A percentile compares a stretch with the other conserved stretches of the same genome.
phyloP scores from a whole-genome alignment of 2,888 invertebrate genomes.

The Antheraea assamensis region DNA sequence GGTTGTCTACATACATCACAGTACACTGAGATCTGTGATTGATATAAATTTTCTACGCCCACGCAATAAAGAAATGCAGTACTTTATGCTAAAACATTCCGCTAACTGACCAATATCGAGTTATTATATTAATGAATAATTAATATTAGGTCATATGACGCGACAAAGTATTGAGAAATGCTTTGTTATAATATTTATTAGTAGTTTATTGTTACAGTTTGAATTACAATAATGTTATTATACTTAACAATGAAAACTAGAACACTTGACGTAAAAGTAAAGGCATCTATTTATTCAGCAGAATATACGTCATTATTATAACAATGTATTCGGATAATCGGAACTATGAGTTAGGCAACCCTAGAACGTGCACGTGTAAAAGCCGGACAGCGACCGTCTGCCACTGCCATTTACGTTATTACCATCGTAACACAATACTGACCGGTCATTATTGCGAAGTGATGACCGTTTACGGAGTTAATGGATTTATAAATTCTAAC shows the following conservation, averaged over 20 bases:
- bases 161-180: too few species aligned
- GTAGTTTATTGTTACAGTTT: not conserved
- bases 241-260: not conserved
- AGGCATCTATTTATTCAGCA: not conserved
- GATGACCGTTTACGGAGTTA: conserved; percentile 4
- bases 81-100: too few species aligned
- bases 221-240: not conserved
- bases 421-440: conserved; percentile 14
- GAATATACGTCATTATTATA: not conserved
- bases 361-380: conserved; percentile 5
- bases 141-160: too few species aligned
- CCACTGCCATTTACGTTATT: conserved; percentile 16
- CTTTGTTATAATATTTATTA: not conserved
- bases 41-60: too few species aligned
- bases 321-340: not conserved
- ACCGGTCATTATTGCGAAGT: conserved; percentile 10
- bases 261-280: not conserved
- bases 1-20: too few species aligned
- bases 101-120: not conserved
- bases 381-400: conserved; percentile 12
- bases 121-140: not conserved
- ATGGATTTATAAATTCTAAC: conserved; percentile 10
- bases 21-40: too few species aligned
- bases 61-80: too few species aligned
- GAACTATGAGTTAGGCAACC: not conserved